Evolutionary conservation across 2,888 invertebrate genomes (phyloP), one percentile per base, ranked within the genome.

Genomic region (Polylopha cassiicola): DNA sequence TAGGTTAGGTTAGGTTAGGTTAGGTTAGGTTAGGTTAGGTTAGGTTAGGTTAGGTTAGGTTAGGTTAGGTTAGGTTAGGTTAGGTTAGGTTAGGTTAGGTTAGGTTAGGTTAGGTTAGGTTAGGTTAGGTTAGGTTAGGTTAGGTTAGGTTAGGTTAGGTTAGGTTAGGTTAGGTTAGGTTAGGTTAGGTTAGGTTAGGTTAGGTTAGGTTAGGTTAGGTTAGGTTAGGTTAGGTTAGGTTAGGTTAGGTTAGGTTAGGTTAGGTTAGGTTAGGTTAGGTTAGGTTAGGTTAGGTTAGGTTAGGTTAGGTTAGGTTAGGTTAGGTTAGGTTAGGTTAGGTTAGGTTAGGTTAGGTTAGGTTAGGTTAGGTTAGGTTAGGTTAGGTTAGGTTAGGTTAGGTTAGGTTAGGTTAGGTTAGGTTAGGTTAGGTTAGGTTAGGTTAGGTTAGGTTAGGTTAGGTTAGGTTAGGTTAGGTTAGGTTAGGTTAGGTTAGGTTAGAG

Each of bases 1-100:
- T 37, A 37, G 37, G 37, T 37, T 37, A 28, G 37, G 27, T 37
- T 37, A 37, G 37, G 37, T 37, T 37, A 28, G 37, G 37, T 37
- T 37, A 28, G 37, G 37, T 37, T 37, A 37, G 28, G 37, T 37
- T 37, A 37, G 37, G 37, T 37, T 37, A 37, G 37, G 28, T 14
- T 18, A 28, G 37, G 37, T 37, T 28, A 28, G 30, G 38, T 30
- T 29, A 30, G 29, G 29, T 30, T 38, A 23, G 38, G 30, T 30
- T 21, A 23, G 22, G 30, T 30, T 38, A 30, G 23, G 30, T 22
- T 26, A 23, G 22, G 23, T 23, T 23, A 17, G 38, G 29, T 22
- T 23, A 38, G 30, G 30, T 23, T 22, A 23, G 29, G 23, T 30
- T 23, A 15, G 30, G 23, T 22, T 23, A 30, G 30, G 30, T 21